Evolutionary conservation across 2,113 vertebrate species (phyloP).

Genomic region (Gnathonemus longibarbis): DNA sequence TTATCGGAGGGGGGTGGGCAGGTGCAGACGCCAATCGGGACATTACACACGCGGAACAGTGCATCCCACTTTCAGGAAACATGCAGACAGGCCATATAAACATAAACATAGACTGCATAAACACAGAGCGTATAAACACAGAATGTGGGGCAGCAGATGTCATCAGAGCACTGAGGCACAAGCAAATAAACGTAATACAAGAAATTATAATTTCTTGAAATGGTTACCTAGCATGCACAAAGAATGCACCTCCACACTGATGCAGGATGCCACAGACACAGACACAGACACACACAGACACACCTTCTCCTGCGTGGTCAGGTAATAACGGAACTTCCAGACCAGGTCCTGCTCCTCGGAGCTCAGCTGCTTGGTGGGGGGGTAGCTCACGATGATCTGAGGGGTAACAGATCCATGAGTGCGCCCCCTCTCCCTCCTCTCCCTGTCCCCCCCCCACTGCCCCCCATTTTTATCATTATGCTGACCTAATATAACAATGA

Average conservation of each 20-base stretch:
- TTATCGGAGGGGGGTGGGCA: neutral
- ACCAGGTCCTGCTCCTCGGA: slow-evolving; percentile 97
- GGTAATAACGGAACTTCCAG: slow-evolving; percentile 97
- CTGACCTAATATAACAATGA: neutral
- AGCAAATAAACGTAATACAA: neutral
- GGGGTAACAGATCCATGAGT: slow-evolving; percentile 18
- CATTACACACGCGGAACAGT: neutral
- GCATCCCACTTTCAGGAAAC: neutral
- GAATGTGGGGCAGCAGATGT: neutral
- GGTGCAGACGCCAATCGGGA: neutral
- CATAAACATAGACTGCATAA: neutral
- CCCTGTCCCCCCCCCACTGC: neutral
- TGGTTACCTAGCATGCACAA: neutral
- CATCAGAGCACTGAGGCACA: neutral
- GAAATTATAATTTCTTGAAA: neutral
- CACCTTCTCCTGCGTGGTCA: slow-evolving; percentile 96
- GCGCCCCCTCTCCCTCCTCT: neutral
- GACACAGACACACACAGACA: neutral
- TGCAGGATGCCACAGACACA: neutral
- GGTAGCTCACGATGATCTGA: slow-evolving; percentile 95
- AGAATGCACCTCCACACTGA: neutral
- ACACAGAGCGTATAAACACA: neutral
- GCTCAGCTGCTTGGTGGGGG: slow-evolving; percentile 90
- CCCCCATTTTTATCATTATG: neutral
- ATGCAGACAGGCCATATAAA: neutral